Evolutionary conservation across 2,888 invertebrate species (phyloP), one percentile per base, ranked within the genome.

Genomic region (Lochmaea crataegi): DNA sequence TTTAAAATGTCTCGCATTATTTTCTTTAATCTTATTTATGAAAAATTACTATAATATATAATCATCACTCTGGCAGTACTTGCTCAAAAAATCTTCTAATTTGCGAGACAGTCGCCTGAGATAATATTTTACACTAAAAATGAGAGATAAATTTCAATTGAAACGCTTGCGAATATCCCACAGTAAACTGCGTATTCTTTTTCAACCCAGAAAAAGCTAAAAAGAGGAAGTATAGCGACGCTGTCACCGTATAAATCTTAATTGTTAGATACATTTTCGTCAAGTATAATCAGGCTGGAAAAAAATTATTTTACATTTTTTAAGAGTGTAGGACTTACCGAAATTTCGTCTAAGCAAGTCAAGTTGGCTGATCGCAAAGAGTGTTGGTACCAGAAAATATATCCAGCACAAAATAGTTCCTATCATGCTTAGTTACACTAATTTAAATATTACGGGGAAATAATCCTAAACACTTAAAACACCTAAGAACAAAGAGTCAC

Each of bases 281-380:
- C 2, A 18, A 18, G 53, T 7, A 10, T 11, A 53, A 16, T 16
- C 5, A 53, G 10, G 3, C n/a, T 10, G 53, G 18, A 53, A 53
- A 16, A 45, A 58, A 41, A 42, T 41, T n/a, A 7, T 10, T 26
- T 26, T 22, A 32, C 1, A 14, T 45, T 18, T 42, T 66, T 41
- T 4, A 0, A 14, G 3, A 38, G 41, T 42, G 14, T 3, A 58
- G 14, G 9, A 60, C 68, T 45, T 61, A 68, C 68, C 68, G 48
- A 58, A 68, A 68, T 61, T 68, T 32, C 67, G 57, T 45, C 68
- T 68, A 18, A 68, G 14, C 12, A 60, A 68, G 51, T 68, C 68
- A 45, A 68, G 45, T 60, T 68, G 58, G 16, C 60, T 45, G 60
- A 58, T 58, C 7, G 60, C 12, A 61, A 68, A 14, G 6, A 60